A percentile compares a stretch with the other conserved stretches of the same genome.
phyloP scores from a whole-genome alignment of 1,140 invertebrate species.

The Pseudoatta argentina region DNA sequence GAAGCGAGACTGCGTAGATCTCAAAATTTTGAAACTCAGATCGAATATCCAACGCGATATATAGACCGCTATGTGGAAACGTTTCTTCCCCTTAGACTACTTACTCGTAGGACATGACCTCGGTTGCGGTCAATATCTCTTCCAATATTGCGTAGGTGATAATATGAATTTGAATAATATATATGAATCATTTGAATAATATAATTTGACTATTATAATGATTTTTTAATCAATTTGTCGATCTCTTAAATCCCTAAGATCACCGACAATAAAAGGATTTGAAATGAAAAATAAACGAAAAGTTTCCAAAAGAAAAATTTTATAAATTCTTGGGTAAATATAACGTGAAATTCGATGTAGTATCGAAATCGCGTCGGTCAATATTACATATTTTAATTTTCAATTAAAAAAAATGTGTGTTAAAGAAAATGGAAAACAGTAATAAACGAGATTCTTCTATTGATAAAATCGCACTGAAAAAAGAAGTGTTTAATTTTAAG shows the following conservation, averaged over 20 bases:
- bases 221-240: neutral
- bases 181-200: neutral
- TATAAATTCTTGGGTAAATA: neutral
- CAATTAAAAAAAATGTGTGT: neutral
- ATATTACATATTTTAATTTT: neutral
- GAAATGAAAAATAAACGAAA: conserved; percentile 3
- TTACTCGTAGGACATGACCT: conserved; percentile 42
- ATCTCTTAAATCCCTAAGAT: neutral
- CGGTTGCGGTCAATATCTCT: conserved; percentile 49
- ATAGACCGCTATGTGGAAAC: neutral
- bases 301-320: neutral
- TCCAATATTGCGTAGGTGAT: conserved; percentile 20
- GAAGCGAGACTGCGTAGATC: neutral
- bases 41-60: neutral
- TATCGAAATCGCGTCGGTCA: neutral
- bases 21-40: neutral
- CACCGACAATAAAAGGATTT: neutral
- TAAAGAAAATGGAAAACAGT: neutral
- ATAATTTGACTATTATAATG: neutral
- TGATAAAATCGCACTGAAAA: neutral
- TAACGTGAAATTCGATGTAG: neutral
- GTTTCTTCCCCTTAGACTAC: conserved; percentile 7
- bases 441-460: neutral
- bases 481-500: no score
- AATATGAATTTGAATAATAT: neutral